phyloP scores from a whole-genome alignment of 2,888 invertebrate genomes.

The Coelinius sp. region DNA sequence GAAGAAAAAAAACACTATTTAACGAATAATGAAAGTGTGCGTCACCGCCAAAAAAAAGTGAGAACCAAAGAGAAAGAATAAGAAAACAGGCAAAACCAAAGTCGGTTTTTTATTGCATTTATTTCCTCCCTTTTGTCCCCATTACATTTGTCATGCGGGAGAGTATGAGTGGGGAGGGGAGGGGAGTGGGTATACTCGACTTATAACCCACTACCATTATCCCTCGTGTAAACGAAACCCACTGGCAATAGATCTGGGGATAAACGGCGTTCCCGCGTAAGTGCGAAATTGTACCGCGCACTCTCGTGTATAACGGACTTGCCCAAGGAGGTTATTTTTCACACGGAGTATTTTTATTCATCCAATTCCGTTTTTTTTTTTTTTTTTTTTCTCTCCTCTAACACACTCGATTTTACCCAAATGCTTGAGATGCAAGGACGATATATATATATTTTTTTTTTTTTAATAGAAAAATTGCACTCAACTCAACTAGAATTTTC shows the following conservation, averaged over 20 bases:
- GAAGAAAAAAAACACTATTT: conserved; percentile 46
- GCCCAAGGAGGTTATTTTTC: conserved; percentile 23
- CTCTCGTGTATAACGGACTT: conserved; percentile 24
- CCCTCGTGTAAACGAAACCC: conserved; percentile 18
- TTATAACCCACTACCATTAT: conserved; percentile 20
- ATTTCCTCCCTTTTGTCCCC: conserved; percentile 8
- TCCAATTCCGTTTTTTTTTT: neutral
- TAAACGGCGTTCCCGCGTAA: conserved; percentile 40
- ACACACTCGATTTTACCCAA: neutral
- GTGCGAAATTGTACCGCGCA: conserved; percentile 34
- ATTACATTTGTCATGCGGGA: conserved; percentile 21
- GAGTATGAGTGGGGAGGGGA: neutral
- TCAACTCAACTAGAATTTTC: neutral
- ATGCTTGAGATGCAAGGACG: neutral
- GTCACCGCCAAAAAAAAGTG: conserved; percentile 33
- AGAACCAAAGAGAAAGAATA: conserved; percentile 2
- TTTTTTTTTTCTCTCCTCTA: neutral
- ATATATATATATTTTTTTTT: no score
- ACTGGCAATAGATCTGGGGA: conserved; percentile 31
- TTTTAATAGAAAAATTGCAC: neutral
- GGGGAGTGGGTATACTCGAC: neutral
- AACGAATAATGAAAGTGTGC: conserved; percentile 50
- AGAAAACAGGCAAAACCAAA: neutral
- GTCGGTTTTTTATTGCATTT: conserved; percentile 13
- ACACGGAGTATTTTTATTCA: conserved; percentile 15